Base-by-base conservation (phyloP, 1,140 invertebrate species). In the Nixonia krombeini region DNA sequence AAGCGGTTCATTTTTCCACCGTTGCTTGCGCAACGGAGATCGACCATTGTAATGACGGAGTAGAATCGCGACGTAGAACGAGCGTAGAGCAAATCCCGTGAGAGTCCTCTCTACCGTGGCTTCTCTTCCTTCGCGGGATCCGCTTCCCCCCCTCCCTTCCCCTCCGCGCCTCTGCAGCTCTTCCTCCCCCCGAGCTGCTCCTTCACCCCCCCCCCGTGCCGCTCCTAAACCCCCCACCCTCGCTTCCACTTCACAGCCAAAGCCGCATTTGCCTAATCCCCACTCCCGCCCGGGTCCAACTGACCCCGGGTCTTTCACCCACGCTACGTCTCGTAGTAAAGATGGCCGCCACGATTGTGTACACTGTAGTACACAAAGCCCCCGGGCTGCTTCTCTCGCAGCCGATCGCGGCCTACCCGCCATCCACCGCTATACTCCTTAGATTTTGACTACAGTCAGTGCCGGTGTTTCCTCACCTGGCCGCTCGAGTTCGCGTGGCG, bases 61-160 rank as follows among this genome's bases (percentile, higher is more conserved):
- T 73, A 70, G 74, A 70, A 70, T 53, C 78, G 76, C 81, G 78
- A 73, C 78, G 74, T 83, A 76, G 79, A 81, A 76, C 68, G 55
- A 74, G 66, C 44, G 45, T 37, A 28, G 23, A 21, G 52, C 62
- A 17, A 53, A 53, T 61, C 49, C 21, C 68, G 53, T 63, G 63
- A 66, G 62, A 69, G 58, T 52, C 55, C 44, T 55, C 42, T 42
- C 31, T 47, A 42, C 69, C 38, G 44, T 42, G 50, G 50, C 61
- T 37, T 38, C 18, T 42, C 56, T 29, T 37, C 28, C 46, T 18
- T 31, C 56, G 33, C 35, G 23, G 35, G n/a, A 52, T 42, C 38
- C 64, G 46, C 55, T 64, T 62, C 38, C 59, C 31, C 55, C 37
- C 38, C 38, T 45, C 12, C 41, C 35, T 17, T 28, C 13, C 3